Conservation (phyloP, 1,140 invertebrate species). For the Subanguina moxae region DNA sequence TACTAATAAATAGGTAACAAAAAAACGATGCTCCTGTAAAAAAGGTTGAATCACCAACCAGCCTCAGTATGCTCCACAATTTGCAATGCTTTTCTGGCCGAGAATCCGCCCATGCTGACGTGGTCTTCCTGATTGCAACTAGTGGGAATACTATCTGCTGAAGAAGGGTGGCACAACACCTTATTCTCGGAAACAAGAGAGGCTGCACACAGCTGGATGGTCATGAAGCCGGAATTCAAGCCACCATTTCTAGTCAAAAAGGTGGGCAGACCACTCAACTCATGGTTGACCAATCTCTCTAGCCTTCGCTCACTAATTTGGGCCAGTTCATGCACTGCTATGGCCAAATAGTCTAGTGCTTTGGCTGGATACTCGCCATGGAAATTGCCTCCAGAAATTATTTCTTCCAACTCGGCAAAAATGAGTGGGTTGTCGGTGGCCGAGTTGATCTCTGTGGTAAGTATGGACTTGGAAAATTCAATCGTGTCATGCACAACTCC, state of each 20-base stretch:
- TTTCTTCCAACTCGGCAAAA: constrained; percentile 69
- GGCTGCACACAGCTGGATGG: constrained; percentile 73
- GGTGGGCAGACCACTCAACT: constrained; percentile 65
- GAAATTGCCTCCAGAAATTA: constrained; percentile 71
- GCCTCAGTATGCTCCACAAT: constrained; percentile 60
- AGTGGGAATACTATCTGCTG: constrained; percentile 66
- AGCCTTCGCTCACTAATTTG: constrained; percentile 72
- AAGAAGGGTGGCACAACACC: constrained; percentile 58
- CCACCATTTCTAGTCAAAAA: constrained; percentile 71
- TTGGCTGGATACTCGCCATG: constrained; percentile 74
- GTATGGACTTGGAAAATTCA: constrained; percentile 67
- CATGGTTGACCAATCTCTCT: constrained; percentile 71
- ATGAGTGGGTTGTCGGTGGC: constrained; percentile 74
- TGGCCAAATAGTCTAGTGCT: constrained; percentile 71
- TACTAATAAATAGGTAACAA: too few relatives aligned
- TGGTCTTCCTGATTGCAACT: constrained; percentile 75
- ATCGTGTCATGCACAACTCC: constrained; percentile 72
- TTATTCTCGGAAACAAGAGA: constrained; percentile 72
- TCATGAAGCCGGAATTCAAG: constrained; percentile 74
- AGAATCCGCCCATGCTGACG: constrained; percentile 73
- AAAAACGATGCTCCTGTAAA: too few relatives aligned
- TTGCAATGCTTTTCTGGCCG: constrained; percentile 68
- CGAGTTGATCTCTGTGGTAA: constrained; percentile 71
- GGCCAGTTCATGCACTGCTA: constrained; percentile 71
- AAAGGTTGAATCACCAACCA: constrained; percentile 26